Conservation (phyloP, 2,113 vertebrate genomes). For the Podarcis muralis region DNA sequence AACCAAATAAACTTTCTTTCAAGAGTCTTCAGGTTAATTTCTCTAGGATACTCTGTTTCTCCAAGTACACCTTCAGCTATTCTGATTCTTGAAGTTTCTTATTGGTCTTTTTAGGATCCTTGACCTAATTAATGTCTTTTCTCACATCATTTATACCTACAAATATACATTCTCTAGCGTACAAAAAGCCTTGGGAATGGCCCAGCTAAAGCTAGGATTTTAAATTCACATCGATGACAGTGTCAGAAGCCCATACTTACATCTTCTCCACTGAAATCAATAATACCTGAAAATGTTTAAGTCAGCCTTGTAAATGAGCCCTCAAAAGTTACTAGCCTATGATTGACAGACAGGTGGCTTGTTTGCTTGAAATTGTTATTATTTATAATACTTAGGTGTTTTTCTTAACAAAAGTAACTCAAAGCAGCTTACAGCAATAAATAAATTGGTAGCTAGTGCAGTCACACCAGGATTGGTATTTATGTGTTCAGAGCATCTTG, state of each 20-base stretch:
- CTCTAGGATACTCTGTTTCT: slow-evolving; percentile 15
- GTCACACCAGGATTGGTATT: too few species aligned
- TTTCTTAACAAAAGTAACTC: too few species aligned
- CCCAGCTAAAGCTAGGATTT: neutral
- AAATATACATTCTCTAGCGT: neutral
- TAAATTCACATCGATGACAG: neutral
- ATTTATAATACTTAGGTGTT: too few species aligned
- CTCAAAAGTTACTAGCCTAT: too few species aligned
- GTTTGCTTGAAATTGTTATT: too few species aligned
- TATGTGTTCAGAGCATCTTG: too few species aligned
- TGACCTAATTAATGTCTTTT: neutral
- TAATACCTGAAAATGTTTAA: neutral
- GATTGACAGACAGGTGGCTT: too few species aligned
- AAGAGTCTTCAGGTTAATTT: slow-evolving; percentile 31
- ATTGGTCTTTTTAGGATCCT: neutral
- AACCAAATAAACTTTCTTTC: slow-evolving; percentile 38
- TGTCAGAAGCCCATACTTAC: too few species aligned
- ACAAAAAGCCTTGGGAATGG: neutral
- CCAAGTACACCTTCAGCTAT: neutral
- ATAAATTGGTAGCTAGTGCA: too few species aligned
- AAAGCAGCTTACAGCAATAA: too few species aligned
- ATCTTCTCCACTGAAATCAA: neutral
- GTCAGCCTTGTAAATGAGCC: too few species aligned
- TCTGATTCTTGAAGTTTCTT: neutral
- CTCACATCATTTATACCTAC: neutral